Base-by-base conservation (phyloP, 2,113 vertebrate genomes). In the Nerophis lumbriciformis region DNA sequence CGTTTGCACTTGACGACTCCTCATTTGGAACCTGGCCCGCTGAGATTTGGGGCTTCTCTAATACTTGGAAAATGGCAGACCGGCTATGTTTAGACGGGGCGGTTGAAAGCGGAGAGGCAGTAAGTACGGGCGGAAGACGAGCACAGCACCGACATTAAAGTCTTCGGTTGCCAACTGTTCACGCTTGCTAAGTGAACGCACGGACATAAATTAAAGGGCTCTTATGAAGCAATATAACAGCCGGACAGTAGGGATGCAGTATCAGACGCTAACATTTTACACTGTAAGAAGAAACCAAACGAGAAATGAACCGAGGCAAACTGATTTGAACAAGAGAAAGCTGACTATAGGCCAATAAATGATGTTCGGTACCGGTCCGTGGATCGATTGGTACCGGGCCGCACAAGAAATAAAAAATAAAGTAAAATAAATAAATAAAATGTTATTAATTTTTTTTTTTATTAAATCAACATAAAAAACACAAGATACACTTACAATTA, bases 21-120 rank as follows among this genome's bases (percentile, higher is more conserved):
- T 47, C 6, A 53, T 59, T 52, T 82, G 81, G 73, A 73, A 54
- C 16, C 74, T 73, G 75, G 57, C 44, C 71, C 12, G 15, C 60
- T 72, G 75, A 80, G 75, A 70, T 84, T 60, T 69, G 77, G 44
- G 28, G 59, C 76, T 58, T 39, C 53, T 48, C 64, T 61, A 63
- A 54, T 86, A 86, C 83, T 78, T 84, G 77, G 86, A 84, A 86
- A 76, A 37, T 8, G 68, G 55, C 71, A 71, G 53, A 66, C 80
- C 74, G 65, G 55, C 84, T 89, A 87, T 83, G 72, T 87, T 88
- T 83, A 83, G 83, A 53, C 10, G 11, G 48, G 63, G 54, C 15
- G 8, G 38, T 49, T 69, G 85, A 78, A 85, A 83, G 68, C 4
- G 45, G 82, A 88, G 80, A 83, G 53, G 69, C 65, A 51, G 65